These are phyloP conservation scores for Chelidonichthys spinosus DNA, from an alignment of 2,797 vertebrate genomes.

Conservation along the genomic window DNA sequence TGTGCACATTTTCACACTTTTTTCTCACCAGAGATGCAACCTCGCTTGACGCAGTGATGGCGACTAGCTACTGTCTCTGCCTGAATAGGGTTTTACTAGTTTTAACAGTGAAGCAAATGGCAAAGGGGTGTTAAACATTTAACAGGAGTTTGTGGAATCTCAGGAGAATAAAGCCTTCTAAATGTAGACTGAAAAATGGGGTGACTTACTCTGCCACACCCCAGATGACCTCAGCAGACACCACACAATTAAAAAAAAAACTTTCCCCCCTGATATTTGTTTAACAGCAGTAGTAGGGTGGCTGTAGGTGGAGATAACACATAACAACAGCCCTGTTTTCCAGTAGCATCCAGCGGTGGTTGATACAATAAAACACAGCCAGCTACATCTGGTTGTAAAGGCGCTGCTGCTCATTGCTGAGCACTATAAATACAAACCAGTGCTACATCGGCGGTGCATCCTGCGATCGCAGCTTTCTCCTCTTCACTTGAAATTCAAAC, in stretches of 20 bases:
- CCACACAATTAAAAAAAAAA: background rate
- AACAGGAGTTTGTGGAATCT: background rate
- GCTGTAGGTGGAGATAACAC: background rate
- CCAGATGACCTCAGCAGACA: constrained; percentile 3
- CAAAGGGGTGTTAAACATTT: background rate
- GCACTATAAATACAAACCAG: constrained; percentile 11
- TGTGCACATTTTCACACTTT: background rate
- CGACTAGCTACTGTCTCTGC: background rate
- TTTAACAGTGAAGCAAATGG: background rate
- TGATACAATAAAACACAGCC: constrained; percentile 3
- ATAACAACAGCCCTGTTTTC: constrained; percentile 20
- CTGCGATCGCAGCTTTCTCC: background rate
- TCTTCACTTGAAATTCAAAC: background rate
- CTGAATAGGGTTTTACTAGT: background rate
- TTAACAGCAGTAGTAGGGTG: background rate
- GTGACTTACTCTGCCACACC: background rate
- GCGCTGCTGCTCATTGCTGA: constrained; percentile 27
- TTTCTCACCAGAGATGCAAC: background rate
- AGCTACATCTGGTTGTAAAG: background rate
- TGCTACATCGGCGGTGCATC: background rate
- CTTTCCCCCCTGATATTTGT: background rate
- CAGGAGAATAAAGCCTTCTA: background rate
- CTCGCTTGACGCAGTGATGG: background rate
- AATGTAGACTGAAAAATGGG: background rate
- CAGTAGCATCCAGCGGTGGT: constrained; percentile 6